These are phyloP conservation scores for Drosophila lacteicornis DNA, from an alignment of 1,140 invertebrate species.

Conservation along the genomic window DNA sequence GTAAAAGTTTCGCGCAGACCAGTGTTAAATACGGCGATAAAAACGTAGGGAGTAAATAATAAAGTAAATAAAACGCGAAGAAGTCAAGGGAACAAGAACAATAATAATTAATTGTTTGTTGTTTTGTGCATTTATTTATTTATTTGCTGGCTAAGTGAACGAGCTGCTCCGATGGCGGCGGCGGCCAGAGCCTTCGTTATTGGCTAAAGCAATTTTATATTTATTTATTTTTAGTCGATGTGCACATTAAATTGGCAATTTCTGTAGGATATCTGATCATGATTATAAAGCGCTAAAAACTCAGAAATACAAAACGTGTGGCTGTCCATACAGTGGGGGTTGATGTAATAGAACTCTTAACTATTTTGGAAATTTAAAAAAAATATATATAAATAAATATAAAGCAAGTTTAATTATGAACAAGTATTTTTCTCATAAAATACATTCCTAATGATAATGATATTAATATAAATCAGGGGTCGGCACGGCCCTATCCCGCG, in stretches of 20 bases:
- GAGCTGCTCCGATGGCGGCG: conserved; percentile 12
- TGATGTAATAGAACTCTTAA: background rate
- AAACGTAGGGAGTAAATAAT: conserved; percentile 38
- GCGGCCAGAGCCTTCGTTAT: conserved; percentile 27
- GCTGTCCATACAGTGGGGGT: conserved; percentile 5
- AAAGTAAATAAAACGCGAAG: conserved; percentile 31
- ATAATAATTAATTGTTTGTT: conserved; percentile 56
- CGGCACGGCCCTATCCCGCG: no score
- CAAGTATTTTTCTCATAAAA: background rate
- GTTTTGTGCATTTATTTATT: conserved; percentile 46
- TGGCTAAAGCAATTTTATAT: conserved; percentile 46
- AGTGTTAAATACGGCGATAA: conserved; percentile 57
- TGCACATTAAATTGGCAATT: conserved; percentile 73
- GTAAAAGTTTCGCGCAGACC: conserved; percentile 60
- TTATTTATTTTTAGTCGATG: conserved; percentile 81
- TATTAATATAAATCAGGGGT: no score
- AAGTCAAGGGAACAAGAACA: conserved; percentile 38
- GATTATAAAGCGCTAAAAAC: conserved; percentile 48
- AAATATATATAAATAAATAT: background rate
- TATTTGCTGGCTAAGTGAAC: conserved; percentile 41
- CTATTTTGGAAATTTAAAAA: background rate
- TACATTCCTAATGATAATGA: no score
- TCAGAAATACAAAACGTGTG: conserved; percentile 21
- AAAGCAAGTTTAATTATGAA: background rate
- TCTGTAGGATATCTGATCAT: conserved; percentile 48